phyloP scores from a whole-genome alignment of 2,113 vertebrate species.

The Murina feae region DNA sequence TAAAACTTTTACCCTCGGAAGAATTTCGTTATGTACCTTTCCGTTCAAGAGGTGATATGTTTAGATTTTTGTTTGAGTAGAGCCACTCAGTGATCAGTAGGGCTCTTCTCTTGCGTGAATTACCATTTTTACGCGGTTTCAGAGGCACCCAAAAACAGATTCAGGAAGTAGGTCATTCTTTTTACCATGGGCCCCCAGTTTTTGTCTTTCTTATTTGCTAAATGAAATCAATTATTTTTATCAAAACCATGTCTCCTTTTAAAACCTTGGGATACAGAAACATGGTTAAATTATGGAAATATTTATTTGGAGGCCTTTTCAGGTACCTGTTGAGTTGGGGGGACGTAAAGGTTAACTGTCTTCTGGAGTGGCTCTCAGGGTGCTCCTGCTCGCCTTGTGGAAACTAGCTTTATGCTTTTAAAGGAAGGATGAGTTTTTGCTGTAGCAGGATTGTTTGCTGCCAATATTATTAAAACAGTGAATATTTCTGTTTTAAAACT shows the following conservation, averaged over 20 bases:
- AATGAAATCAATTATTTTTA: neutral
- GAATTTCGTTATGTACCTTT: neutral
- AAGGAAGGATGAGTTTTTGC: neutral
- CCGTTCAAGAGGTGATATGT: neutral
- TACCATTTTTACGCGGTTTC: constrained; percentile 40
- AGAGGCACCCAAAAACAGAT: neutral
- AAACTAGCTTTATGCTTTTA: neutral
- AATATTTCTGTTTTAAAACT: neutral
- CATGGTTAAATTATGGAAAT: neutral
- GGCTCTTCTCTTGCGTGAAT: neutral
- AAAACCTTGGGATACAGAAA: neutral
- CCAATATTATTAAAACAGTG: neutral
- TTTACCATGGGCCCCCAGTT: neutral
- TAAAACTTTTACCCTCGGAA: neutral
- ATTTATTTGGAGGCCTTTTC: neutral
- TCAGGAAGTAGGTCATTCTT: constrained; percentile 47
- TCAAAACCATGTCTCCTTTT: neutral
- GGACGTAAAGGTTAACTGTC: neutral
- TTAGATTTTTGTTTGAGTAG: constrained; percentile 1
- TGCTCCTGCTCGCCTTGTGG: neutral
- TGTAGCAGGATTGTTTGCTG: neutral
- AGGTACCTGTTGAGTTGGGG: neutral
- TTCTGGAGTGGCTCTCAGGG: neutral
- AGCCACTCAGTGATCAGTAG: neutral
- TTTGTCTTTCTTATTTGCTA: constrained; percentile 3